Base-by-base conservation (phyloP, 2,113 vertebrate species). In the Oreochromis spilurus region DNA sequence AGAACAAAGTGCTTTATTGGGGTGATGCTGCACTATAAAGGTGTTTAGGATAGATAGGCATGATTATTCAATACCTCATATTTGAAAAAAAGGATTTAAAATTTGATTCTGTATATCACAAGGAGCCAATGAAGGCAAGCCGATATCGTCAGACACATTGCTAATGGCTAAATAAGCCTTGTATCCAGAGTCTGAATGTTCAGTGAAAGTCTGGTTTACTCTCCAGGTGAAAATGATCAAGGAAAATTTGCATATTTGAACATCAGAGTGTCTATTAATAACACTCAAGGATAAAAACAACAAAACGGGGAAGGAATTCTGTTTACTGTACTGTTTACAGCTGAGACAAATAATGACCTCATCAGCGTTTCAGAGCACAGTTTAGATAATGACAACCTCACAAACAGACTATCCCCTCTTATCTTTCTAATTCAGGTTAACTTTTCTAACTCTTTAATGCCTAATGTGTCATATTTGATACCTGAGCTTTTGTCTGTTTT, bases 111-210 rank as follows among this genome's bases (percentile, higher is more conserved):
- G 60, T 0, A 65, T 2, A 1, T 65, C 19, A 65, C 34, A n/a
- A 21, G 60, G 19, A 65, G 19, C 34, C 60, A 65, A 1, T 38
- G 60, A 38, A 65, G 17, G 19, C 17, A 19, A 65, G 60, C 34
- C n/a, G 17, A 38, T 65, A 7, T 38, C 2, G 0, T 38, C 79
- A 84, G 78, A 82, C 82, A 24, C 43, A 8, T 83, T 84, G 82
- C 57, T 52, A 67, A 89, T 65, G 54, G 85, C 58, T 72, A 36
- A 87, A 62, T 67, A 79, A 57, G 58, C 60, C 80, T 85, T 62
- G 8, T 36, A 84, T 90, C 87, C 85, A 81, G 84, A 55, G 85
- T 89, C 84, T 83, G 89, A 52, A 26, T 65, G 86, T 88, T 87
- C 67, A 87, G 77, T 43, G 62, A 86, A 13, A 70, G 34, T 75